Evolutionary conservation across 2,888 invertebrate species (phyloP).

Genomic region (Drosophila percnosoma): DNA sequence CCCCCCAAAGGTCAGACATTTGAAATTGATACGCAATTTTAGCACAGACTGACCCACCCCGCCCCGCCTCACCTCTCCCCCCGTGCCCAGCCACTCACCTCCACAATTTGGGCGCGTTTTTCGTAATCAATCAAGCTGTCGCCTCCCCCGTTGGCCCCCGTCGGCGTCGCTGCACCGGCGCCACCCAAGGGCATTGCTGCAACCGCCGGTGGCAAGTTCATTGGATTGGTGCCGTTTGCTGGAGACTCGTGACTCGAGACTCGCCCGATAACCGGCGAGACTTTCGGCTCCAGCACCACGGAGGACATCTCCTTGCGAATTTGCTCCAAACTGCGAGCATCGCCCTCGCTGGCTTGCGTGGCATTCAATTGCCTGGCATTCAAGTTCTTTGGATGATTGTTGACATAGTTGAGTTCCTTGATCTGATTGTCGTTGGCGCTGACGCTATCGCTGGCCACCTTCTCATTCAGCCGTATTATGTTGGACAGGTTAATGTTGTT

Average conservation of each 20-base stretch:
- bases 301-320: conserved; percentile 59
- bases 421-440: conserved; percentile 79
- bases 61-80: background rate
- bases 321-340: conserved; percentile 48
- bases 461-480: conserved; percentile 83
- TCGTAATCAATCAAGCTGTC: conserved; percentile 79
- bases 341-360: conserved; percentile 39
- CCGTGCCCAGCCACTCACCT: conserved; percentile 76
- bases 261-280: conserved; percentile 55
- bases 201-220: background rate
- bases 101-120: conserved; percentile 84
- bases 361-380: conserved; percentile 44
- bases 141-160: conserved; percentile 13
- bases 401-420: conserved; percentile 80
- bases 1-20: conserved; percentile 45
- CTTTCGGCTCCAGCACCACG: conserved; percentile 40
- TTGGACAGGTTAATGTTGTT: conserved; percentile 84
- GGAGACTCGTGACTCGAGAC: conserved; percentile 30
- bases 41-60: background rate
- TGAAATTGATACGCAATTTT: conserved; percentile 57
- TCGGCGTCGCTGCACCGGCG: conserved; percentile 15
- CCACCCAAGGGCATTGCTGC: conserved; percentile 48
- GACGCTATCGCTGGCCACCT: conserved; percentile 84
- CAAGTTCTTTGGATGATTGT: conserved; percentile 83
- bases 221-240: conserved; percentile 4